Evolutionary conservation across 2,888 invertebrate species (phyloP), one percentile per base, ranked within the genome.

Genomic region (Ennomos fuscantarius): DNA sequence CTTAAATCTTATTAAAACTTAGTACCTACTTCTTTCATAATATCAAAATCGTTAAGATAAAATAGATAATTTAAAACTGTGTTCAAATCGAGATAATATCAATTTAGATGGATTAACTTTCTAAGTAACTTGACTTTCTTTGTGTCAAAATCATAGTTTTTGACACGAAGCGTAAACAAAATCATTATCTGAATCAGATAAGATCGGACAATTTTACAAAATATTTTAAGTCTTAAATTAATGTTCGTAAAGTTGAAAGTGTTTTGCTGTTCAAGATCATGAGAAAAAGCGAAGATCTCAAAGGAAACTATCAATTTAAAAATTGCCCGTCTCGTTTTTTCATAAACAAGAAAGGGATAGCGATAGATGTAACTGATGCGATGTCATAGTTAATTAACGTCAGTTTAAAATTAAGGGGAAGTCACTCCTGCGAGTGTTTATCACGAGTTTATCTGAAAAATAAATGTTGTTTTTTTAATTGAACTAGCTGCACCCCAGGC

Each of bases 361-460:
- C 56, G 53, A 67, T 66, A 73, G 61, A 66, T 68, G 76, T 82
- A 82, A 87, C 79, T 86, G 82, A 86, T 87, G 83, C 76, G 74
- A 72, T 81, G 86, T 86, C 86, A 83, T 80, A 84, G 74, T 81
- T 86, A 87, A 89, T 88, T 87, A 87, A 78, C 73, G 80, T 86
- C 78, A 79, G 74, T 47, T 74, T 74, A 66, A 65, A 55, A 62
- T 87, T 86, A 87, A 87, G 85, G 81, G 36, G 71, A 76, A 72
- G 81, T 24, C 24, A 24, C 24, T 24, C 6, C 24, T 24, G 24
- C 24, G 24, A 24, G 24, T 24, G 6, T 0, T 0, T 24, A 24
- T 24, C 3, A 15, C 15, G 3, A 15, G 15, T 15, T 15, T 15
- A 2, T 15, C 3, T 1, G 15, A 11, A 12, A 9, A 6, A 31